These are phyloP conservation scores for Xenopus petersii DNA, from an alignment of 2,797 vertebrate genomes.

Conservation along the genomic window DNA sequence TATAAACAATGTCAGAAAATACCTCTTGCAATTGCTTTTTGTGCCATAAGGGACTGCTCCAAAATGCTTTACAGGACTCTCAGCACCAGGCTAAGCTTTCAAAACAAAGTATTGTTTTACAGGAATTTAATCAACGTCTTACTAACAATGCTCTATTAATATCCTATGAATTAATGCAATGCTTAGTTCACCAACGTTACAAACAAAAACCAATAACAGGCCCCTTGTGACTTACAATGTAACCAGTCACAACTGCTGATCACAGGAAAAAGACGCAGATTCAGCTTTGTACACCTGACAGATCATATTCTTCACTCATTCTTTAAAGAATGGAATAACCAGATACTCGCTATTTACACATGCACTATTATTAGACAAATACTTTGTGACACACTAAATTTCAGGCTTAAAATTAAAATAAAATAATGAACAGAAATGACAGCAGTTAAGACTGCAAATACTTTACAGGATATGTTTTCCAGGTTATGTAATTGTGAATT, in stretches of 20 bases:
- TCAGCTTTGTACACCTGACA: conserved; percentile 47
- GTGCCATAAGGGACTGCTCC: conserved; percentile 54
- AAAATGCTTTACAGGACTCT: conserved; percentile 41
- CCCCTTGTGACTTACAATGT: conserved; percentile 55
- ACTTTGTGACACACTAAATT: no score
- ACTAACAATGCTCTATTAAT: conserved; percentile 66
- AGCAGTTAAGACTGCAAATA: no score
- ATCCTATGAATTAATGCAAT: conserved; percentile 61
- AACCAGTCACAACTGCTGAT: conserved; percentile 52
- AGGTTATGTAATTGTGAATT: no score
- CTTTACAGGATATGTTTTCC: no score
- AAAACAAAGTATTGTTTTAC: conserved; percentile 58
- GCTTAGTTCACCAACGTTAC: conserved; percentile 57
- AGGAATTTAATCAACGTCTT: conserved; percentile 55
- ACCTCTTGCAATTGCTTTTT: conserved; percentile 51
- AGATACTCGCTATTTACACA: not conserved
- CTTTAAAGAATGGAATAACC: conserved; percentile 5
- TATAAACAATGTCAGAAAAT: conserved; percentile 21
- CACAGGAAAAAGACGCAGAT: conserved; percentile 46
- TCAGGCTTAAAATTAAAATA: no score
- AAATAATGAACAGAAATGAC: no score
- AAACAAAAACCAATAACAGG: conserved; percentile 52
- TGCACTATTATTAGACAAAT: no score
- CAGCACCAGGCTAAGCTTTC: conserved; percentile 55
- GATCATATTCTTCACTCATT: conserved; percentile 30